Evolutionary conservation across 2,113 vertebrate genomes (phyloP).

Genomic region (Nansenia antarctica): DNA sequence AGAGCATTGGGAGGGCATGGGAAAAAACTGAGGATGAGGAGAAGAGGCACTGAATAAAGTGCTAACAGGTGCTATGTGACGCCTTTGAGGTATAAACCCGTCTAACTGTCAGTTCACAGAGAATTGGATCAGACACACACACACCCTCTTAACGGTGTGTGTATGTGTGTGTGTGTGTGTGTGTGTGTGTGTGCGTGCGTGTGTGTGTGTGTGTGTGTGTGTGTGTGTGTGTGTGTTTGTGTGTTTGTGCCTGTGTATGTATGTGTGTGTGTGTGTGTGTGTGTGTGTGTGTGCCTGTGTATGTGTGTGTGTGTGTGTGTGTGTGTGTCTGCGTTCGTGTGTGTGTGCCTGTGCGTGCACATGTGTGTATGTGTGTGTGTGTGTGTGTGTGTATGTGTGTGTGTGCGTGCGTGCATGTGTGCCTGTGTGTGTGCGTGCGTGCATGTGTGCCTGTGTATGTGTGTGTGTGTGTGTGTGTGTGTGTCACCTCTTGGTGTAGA

Average conservation of each 20-base stretch:
- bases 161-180: slow-evolving; percentile 6
- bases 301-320: neutral
- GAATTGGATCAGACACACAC: too few species aligned
- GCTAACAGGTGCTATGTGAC: slow-evolving; percentile 34
- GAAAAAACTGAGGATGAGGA: slow-evolving; percentile 19
- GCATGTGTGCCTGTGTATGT: neutral
- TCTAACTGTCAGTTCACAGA: neutral
- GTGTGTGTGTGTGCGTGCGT: too few species aligned
- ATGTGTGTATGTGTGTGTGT: neutral
- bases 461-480: neutral
- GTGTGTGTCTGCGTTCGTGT: too few species aligned
- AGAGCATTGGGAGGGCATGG: slow-evolving; percentile 14
- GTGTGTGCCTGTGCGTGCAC: too few species aligned
- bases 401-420: neutral
- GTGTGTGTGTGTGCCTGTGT: neutral
- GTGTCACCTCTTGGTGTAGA: slow-evolving; percentile 87
- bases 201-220: too few species aligned
- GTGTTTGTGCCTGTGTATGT: too few species aligned
- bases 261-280: neutral
- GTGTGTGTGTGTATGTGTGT: neutral
- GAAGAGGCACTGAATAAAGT: slow-evolving; percentile 22
- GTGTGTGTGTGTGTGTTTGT: too few species aligned
- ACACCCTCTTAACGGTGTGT: too few species aligned
- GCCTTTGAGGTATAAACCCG: neutral
- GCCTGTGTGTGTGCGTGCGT: neutral